These are phyloP conservation scores for Exephanes ischioxanthus DNA, from an alignment of 2,888 invertebrate species.

Conservation along the genomic window DNA sequence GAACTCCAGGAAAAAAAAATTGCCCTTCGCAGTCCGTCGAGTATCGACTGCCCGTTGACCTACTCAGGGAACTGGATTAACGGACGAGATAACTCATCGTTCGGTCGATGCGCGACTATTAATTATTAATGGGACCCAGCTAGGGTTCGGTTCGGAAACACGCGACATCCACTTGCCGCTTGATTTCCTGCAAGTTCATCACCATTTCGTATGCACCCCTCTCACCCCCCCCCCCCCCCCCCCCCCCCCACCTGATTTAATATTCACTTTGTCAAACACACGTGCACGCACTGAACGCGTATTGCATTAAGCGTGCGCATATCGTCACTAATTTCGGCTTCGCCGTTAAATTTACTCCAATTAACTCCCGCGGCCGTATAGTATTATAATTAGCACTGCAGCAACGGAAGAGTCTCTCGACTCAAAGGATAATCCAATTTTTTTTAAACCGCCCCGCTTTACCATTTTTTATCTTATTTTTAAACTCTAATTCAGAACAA, in stretches of 20 bases:
- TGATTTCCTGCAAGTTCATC: not conserved
- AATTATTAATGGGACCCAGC: constrained; percentile 33
- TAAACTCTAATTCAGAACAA: not conserved
- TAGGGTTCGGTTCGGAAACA: constrained; percentile 32
- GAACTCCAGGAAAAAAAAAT: constrained; percentile 12
- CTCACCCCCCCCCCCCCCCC: not conserved
- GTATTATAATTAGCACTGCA: constrained; percentile 4
- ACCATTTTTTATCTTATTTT: not conserved
- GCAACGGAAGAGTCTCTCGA: not conserved
- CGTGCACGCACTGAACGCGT: not conserved
- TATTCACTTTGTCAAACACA: not conserved
- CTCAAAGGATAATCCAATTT: not conserved
- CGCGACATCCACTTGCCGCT: constrained; percentile 7
- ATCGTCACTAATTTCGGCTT: not conserved
- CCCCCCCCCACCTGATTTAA: not conserved
- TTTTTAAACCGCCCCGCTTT: not conserved
- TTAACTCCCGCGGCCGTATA: constrained; percentile 12
- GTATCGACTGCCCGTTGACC: constrained; percentile 24
- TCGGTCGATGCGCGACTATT: constrained; percentile 41
- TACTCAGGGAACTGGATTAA: constrained; percentile 34
- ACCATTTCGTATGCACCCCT: not conserved
- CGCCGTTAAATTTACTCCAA: constrained; percentile 11
- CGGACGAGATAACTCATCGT: constrained; percentile 14
- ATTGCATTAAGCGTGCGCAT: not conserved
- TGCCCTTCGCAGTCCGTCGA: constrained; percentile 8